Percentiles rank a stretch among this genome's conserved stretches.
Conservation (phyloP, 1,140 invertebrate species). For the Drosophila ogumai region DNA sequence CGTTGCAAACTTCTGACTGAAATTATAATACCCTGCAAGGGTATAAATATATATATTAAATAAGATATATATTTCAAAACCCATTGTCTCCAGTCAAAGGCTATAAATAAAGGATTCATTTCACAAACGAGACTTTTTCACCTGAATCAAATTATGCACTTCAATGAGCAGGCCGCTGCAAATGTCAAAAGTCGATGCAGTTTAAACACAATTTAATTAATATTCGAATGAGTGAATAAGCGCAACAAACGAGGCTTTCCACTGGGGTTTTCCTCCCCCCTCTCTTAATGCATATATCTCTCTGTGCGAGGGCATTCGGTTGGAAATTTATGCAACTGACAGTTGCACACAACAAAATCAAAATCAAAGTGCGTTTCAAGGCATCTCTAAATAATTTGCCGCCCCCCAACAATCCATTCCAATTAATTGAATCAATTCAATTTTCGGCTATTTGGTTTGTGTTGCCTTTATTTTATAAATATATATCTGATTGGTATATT, state of each 20-base stretch:
- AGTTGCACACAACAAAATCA: slow-evolving; percentile 78
- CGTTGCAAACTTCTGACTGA: too few species aligned
- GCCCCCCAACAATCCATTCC: slow-evolving; percentile 8
- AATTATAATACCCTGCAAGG: too few species aligned
- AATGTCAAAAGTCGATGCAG: slow-evolving; percentile 56
- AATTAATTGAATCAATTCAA: slow-evolving; percentile 35
- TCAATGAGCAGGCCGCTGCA: slow-evolving; percentile 57
- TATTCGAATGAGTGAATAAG: slow-evolving; percentile 55
- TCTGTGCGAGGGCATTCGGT: slow-evolving; percentile 61
- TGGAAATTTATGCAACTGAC: slow-evolving; percentile 78
- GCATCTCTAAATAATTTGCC: slow-evolving; percentile 58
- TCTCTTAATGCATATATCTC: slow-evolving; percentile 1
- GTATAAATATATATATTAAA: too few species aligned
- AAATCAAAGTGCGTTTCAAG: slow-evolving; percentile 60
- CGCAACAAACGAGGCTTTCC: slow-evolving; percentile 34
- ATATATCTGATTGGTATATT: background rate
- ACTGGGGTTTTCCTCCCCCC: background rate
- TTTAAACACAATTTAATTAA: slow-evolving; percentile 81
- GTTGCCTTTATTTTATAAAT: background rate
- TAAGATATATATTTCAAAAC: background rate
- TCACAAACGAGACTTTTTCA: slow-evolving; percentile 43
- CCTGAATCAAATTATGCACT: slow-evolving; percentile 67
- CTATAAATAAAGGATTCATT: slow-evolving; percentile 9
- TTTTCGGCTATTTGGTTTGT: slow-evolving; percentile 4
- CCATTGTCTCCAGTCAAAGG: slow-evolving; percentile 14